These are phyloP conservation scores for Pomacea canaliculata DNA, from an alignment of 2,888 invertebrate species.

Conservation along the genomic window DNA sequence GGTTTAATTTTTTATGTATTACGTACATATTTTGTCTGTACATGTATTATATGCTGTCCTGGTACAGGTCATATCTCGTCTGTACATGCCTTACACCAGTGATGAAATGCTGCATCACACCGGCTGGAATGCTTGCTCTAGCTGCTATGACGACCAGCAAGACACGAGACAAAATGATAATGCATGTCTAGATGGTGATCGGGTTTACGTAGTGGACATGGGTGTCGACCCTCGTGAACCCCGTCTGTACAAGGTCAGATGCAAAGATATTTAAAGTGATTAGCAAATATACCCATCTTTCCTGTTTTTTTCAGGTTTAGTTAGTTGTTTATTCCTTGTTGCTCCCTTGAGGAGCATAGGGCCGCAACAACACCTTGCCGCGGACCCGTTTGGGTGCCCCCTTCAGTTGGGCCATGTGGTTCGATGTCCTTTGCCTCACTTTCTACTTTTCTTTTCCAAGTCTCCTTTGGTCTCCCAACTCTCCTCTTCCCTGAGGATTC, in stretches of 20 bases:
- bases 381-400: no score
- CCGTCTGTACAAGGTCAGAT: slow-evolving; percentile 51
- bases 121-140: slow-evolving; percentile 97
- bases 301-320: not conserved
- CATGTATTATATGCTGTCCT: no score
- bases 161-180: slow-evolving; percentile 82
- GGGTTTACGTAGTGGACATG: slow-evolving; percentile 87
- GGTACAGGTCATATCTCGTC: slow-evolving; percentile 85
- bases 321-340: no score
- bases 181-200: slow-evolving; percentile 84
- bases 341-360: no score
- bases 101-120: slow-evolving; percentile 96
- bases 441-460: no score
- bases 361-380: no score
- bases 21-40: no score
- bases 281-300: not conserved
- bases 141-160: slow-evolving; percentile 79
- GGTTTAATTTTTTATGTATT: no score
- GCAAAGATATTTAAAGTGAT: not conserved
- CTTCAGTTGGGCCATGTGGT: no score
- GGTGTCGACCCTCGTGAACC: slow-evolving; percentile 82
- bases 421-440: no score
- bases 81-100: slow-evolving; percentile 81
- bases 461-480: no score
- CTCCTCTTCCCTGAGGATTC: no score